Percentiles rank a stretch among this genome's conserved stretches.
Conservation (phyloP, 2,888 invertebrate species). For the Cantharis lateralis region DNA sequence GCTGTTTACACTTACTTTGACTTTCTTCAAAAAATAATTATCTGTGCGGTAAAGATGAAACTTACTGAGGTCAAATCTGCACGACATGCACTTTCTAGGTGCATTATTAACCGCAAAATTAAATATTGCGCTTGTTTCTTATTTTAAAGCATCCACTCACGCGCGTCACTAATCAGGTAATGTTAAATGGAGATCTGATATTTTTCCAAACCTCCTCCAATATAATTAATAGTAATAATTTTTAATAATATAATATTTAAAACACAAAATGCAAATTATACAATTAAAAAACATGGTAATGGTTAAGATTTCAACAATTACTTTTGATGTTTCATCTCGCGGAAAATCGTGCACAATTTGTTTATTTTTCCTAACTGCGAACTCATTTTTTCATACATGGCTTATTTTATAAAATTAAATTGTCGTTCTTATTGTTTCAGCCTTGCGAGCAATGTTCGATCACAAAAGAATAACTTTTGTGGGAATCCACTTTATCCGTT, state of each 20-base stretch:
- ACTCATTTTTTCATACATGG: not conserved
- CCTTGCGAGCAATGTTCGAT: slow-evolving; percentile 35
- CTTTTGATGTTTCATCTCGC: not conserved
- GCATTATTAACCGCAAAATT: not conserved
- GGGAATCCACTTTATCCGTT: slow-evolving; percentile 27
- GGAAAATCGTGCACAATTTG: not conserved
- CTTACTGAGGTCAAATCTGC: not conserved
- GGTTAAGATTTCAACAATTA: not conserved
- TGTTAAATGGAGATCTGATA: not conserved
- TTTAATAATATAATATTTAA: not conserved
- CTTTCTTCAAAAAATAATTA: not conserved
- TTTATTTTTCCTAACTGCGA: not conserved
- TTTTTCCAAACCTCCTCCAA: not conserved
- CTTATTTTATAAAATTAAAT: slow-evolving; percentile 9
- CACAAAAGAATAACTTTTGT: slow-evolving; percentile 38
- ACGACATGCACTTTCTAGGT: not conserved
- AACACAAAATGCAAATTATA: not conserved
- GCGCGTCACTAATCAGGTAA: not conserved
- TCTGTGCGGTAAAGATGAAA: not conserved
- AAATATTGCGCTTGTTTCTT: not conserved
- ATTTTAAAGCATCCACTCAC: not conserved
- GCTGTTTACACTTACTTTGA: not conserved
- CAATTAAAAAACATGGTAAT: not conserved
- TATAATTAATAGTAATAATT: no score
- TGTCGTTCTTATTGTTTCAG: slow-evolving; percentile 5